Base-by-base conservation (phyloP, 1,140 invertebrate genomes). In the Ostrea edulis region DNA sequence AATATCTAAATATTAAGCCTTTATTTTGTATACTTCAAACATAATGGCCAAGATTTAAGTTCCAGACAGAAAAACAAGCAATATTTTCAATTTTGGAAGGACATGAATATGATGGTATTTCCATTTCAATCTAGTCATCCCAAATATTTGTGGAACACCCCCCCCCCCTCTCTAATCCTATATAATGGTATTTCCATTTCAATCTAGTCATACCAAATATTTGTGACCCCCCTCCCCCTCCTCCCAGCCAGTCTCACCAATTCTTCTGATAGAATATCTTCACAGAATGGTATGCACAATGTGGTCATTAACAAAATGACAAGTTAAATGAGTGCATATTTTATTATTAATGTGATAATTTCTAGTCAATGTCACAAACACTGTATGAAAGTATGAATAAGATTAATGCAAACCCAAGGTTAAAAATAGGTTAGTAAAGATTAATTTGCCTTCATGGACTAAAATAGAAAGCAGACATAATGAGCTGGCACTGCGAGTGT, bases 261-360 rank as follows among this genome's bases (percentile, higher is more conserved):
- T 12, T 58, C 55, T n/a, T 0, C 55, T 62, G 55, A 62, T n/a
- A 62, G 55, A 17, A 62, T 2, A 62, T 1, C 14, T 20, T 58
- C 12, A 58, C 55, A 12, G 55, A 58, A 58, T 58, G 20, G 55
- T n/a, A 62, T 62, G 55, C n/a, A 62, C 17, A 5, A 8, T n/a
- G 55, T 58, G 55, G 17, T 62, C 12, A 62, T n/a, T 5, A 62
- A 62, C n/a, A 62, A n/a, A 62, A 20, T 62, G 55, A 20, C 14
- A 17, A 62, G 55, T 20, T 17, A 20, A 62, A 62, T 62, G n/a
- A 62, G 55, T 62, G 55, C 55, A 20, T 62, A 62, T 62, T 62
- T 62, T 62, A 62, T 62, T 62, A 62, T 62, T 17, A 20, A 62
- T 62, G 55, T 62, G 35, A 62, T 62, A 62, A 62, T 62, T 62